phyloP scores from a whole-genome alignment of 1,140 invertebrate genomes.

The Drosophila teissieri region DNA sequence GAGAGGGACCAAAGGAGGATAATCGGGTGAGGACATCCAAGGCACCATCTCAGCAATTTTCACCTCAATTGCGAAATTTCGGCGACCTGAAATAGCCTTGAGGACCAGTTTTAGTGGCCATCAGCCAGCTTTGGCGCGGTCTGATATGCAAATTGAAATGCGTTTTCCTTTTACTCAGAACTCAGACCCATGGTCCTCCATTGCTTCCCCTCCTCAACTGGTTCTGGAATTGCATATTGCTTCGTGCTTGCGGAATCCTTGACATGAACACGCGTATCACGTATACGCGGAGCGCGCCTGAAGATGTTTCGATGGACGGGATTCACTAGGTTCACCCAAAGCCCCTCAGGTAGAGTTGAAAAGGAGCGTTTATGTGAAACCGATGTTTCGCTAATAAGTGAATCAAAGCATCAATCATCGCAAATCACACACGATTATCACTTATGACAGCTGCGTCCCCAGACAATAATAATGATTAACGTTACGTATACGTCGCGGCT shows the following conservation, averaged over 20 bases:
- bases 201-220: background rate
- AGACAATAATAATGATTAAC: conserved; percentile 28
- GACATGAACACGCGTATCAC: conserved; percentile 11
- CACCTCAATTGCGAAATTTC: conserved; percentile 30
- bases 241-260: conserved; percentile 1
- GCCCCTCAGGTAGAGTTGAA: background rate
- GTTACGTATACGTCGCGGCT: conserved; percentile 39
- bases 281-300: conserved; percentile 1
- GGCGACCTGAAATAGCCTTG: conserved; percentile 23
- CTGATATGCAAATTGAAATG: conserved; percentile 78
- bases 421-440: conserved; percentile 6
- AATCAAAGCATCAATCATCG: conserved; percentile 26
- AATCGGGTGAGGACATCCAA: conserved; percentile 31
- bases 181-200: background rate
- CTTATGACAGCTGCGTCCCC: conserved; percentile 20
- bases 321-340: background rate
- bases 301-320: conserved; percentile 1
- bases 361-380: background rate
- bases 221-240: background rate
- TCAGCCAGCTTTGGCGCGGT: conserved; percentile 23
- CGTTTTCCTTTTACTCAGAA: conserved; percentile 34
- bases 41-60: conserved; percentile 30
- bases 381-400: conserved; percentile 3
- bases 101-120: conserved; percentile 42
- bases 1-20: conserved; percentile 1